These are phyloP conservation scores for Heliconius hermathena DNA, from an alignment of 1,140 invertebrate genomes.

Conservation along the genomic window DNA sequence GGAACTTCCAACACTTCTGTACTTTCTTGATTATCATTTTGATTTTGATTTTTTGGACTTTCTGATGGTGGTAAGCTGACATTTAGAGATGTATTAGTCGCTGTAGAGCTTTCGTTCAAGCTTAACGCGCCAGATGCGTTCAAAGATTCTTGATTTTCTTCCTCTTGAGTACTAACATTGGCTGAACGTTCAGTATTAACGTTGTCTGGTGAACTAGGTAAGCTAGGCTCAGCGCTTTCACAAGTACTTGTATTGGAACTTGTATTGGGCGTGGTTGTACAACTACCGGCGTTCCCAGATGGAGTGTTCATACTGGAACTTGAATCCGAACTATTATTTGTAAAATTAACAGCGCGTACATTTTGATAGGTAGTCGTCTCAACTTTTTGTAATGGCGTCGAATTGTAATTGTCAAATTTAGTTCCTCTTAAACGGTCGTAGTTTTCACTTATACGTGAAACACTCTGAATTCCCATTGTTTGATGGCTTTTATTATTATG, in stretches of 20 bases:
- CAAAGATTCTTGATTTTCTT: constrained; percentile 55
- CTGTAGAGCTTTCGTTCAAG: constrained; percentile 72
- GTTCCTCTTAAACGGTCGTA: constrained; percentile 56
- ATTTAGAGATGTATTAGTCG: constrained; percentile 73
- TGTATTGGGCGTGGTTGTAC: constrained; percentile 71
- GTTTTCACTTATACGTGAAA: constrained; percentile 54
- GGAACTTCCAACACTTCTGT: constrained; percentile 55
- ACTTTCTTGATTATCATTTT: constrained; percentile 52
- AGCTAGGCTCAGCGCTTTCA: constrained; percentile 75
- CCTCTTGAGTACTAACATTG: constrained; percentile 7
- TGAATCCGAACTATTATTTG: constrained; percentile 71
- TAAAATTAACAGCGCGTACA: constrained; percentile 49
- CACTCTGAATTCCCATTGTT: constrained; percentile 60
- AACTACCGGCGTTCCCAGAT: constrained; percentile 66
- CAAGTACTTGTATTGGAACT: constrained; percentile 73
- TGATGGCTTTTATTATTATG: constrained; percentile 51
- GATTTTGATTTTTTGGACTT: constrained; percentile 62
- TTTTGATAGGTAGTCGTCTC: constrained; percentile 69
- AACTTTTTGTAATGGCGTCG: constrained; percentile 53
- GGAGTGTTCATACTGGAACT: constrained; percentile 76
- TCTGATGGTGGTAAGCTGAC: constrained; percentile 69
- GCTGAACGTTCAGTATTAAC: constrained; percentile 59
- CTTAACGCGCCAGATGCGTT: constrained; percentile 67
- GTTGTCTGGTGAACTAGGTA: constrained; percentile 73
- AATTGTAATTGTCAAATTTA: constrained; percentile 62